A percentile compares a stretch with the other conserved stretches of the same genome.
phyloP scores from a whole-genome alignment of 2,113 vertebrate genomes.

The Electrona antarctica region DNA sequence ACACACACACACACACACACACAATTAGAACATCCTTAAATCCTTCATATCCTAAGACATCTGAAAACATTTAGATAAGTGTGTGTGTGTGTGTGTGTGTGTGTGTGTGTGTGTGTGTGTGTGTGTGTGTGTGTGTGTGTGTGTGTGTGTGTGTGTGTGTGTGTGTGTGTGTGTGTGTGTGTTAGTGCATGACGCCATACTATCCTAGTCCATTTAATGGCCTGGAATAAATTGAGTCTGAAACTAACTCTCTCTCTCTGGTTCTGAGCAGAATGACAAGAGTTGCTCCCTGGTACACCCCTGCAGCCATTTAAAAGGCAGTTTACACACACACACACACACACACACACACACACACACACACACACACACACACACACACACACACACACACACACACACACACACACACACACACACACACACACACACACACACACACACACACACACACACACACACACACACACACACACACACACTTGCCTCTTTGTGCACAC shows the following conservation, averaged over 20 bases:
- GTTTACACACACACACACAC: conserved; percentile 15
- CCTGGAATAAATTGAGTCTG: conserved; percentile 35
- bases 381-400: conserved; percentile 31
- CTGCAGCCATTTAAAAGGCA: too few relatives aligned
- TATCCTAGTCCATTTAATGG: conserved; percentile 22
- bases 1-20: too few relatives aligned
- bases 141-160: too few relatives aligned
- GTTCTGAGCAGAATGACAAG: conserved; percentile 44
- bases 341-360: conserved; percentile 31
- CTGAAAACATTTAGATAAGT: background rate
- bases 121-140: too few relatives aligned
- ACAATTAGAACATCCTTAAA: too few relatives aligned
- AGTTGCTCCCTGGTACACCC: conserved; percentile 11
- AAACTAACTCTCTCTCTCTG: conserved; percentile 29
- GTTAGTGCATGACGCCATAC: too few relatives aligned
- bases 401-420: conserved; percentile 27
- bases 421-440: conserved; percentile 28
- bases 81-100: conserved; percentile 5
- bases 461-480: conserved; percentile 31
- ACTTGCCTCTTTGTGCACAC: conserved; percentile 31
- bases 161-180: too few relatives aligned
- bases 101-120: background rate
- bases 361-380: conserved; percentile 31
- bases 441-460: conserved; percentile 31
- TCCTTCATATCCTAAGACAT: too few relatives aligned